Base-by-base conservation (phyloP, 2,797 vertebrate genomes). In the Enteromius anoplus region DNA sequence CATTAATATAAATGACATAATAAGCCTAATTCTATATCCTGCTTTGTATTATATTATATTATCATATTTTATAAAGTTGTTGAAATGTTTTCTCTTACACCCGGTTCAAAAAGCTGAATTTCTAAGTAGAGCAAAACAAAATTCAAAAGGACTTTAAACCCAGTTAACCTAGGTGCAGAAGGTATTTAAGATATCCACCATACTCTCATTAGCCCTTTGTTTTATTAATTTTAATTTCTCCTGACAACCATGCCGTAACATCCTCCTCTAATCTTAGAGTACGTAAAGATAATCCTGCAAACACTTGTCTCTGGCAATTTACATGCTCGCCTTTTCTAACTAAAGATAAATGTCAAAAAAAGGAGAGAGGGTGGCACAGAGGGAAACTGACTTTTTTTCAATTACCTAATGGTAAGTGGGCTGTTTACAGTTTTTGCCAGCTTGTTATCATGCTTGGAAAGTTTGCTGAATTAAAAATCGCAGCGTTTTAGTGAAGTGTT, bases 291-390 rank as follows among this genome's bases (percentile, higher is more conserved):
- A 92, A 94, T 88, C 92, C 87, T 89, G 90, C 92, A 90, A 88
- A 79, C 90, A 93, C 92, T 92, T 94, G 93, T 89, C 89, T 88
- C 84, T 84, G 87, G 88, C 87, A 93, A 94, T 94, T 93, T 82
- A 89, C 89, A 92, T 90, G 90, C 92, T 84, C 70, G 84, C 83
- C 85, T 89, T 89, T 88, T 90, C 86, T 88, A 90, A 84, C 89
- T 86, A 86, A 88, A 85, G 85, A 66, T 64, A 78, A 88, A 87
- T 78, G 85, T 78, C 76, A 82, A 80, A 75, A 65, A 83, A 65
- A 49, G 49, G 72, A 80, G 49, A 79, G 58, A 72, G 70, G 70
- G 32, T 85, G 85, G 78, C 47, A 84, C 53, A 79, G 66, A 79
- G 37, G 84, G 87, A 81, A 85, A 83, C 87, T 84, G n/a, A 89